phyloP scores from a whole-genome alignment of 2,797 vertebrate species.

The Hyperoplus lanceolatus region DNA sequence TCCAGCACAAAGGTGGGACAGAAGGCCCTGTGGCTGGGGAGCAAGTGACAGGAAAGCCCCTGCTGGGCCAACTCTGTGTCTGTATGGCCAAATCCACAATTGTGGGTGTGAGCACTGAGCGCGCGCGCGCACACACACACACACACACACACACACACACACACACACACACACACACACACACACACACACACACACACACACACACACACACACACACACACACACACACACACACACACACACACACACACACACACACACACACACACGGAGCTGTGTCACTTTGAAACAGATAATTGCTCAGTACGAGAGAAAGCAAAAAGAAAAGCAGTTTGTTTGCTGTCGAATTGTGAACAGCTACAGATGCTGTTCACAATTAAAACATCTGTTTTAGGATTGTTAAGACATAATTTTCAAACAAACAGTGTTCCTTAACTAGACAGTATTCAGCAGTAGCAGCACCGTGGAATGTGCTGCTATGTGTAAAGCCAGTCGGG shows the following conservation, averaged over 20 bases:
- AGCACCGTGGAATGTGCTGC: neutral
- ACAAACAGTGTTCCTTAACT: constrained; percentile 20
- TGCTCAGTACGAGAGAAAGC: constrained; percentile 21
- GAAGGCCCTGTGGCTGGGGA: constrained; percentile 42
- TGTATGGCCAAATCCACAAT: constrained; percentile 49
- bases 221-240: constrained; percentile 16
- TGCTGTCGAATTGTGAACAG: constrained; percentile 59
- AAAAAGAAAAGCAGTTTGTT: constrained; percentile 59
- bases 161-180: constrained; percentile 28
- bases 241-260: constrained; percentile 25
- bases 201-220: constrained; percentile 47
- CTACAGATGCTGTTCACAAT: constrained; percentile 67
- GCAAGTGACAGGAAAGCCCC: constrained; percentile 40
- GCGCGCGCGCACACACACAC: constrained; percentile 18
- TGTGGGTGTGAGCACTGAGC: neutral
- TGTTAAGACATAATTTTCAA: constrained; percentile 32
- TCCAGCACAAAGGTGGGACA: constrained; percentile 51
- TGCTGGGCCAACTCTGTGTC: constrained; percentile 25
- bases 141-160: constrained; percentile 38
- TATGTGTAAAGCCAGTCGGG: neutral
- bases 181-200: constrained; percentile 37
- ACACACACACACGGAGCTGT: constrained; percentile 44
- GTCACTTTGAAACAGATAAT: constrained; percentile 43
- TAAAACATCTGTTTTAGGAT: constrained; percentile 66
- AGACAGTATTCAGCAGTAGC: constrained; percentile 21